Base-by-base conservation (phyloP, 2,113 vertebrate species). In the Lepus americanus region DNA sequence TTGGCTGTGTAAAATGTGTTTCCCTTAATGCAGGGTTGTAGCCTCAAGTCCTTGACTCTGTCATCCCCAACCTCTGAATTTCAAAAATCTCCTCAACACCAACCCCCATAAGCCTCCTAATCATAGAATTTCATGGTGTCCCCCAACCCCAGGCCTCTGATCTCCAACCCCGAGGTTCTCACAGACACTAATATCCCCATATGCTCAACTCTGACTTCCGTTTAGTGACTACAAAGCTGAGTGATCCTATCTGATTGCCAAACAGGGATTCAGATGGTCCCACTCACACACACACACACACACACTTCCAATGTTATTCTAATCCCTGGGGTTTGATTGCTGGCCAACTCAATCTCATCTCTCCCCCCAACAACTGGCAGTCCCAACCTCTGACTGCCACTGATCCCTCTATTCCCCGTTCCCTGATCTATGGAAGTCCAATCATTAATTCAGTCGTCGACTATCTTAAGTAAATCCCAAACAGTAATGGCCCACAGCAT, bases 151-250 rank as follows among this genome's bases (percentile, higher is more conserved):
- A 29, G 61, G 51, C 7, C 39, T 39, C 66, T 39, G 93, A 31
- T 63, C 67, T 76, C 82, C 23, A 79, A 49, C 7, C 22, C 16
- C 3, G 49, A 59, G 14, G 14, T 81, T 79, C 20, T 61, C 36
- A 4, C 10, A 81, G 44, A 78, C 55, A 78, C 29, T 27, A n/a
- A 66, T 85, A 81, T 8, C 2, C 33, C 19, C 9, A 4, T 36
- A 66, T 66, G 27, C 89, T 55, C 73, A 82, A 76, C 72, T 51
- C 39, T 53, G 61, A 84, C 39, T 49, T 39, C 83, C 63, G 20
- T 20, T 39, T 70, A 59, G 29, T 73, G 55, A 90, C 23, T 61
- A 83, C 66, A 88, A 93, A 91, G 36, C 23, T 91, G 53, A 66
- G 20, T 51, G 12, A 86, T 51, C 17, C 19, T 23, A 89, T 81